Evolutionary conservation across 1,140 invertebrate species (phyloP).

Genomic region (Philotrypesis tridentata): DNA sequence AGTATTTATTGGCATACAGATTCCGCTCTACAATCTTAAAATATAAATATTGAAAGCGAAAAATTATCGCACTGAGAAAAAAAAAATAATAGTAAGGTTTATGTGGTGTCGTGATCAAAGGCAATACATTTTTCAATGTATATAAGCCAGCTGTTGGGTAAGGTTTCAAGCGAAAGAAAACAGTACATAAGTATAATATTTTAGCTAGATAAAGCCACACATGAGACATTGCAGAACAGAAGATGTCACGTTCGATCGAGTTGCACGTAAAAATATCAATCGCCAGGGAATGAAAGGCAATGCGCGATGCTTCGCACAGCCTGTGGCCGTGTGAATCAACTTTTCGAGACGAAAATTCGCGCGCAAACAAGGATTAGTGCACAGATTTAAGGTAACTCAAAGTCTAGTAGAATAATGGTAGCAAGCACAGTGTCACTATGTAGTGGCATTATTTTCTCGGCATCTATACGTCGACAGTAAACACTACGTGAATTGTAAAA

Average conservation of each 20-base stretch:
- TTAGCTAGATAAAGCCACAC: slow-evolving; percentile 20
- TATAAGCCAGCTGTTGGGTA: background rate
- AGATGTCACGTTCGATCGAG: background rate
- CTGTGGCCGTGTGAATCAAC: too few species aligned
- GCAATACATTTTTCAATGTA: background rate
- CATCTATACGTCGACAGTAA: background rate
- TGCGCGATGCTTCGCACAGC: slow-evolving; percentile 6
- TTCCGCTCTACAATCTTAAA: too few species aligned
- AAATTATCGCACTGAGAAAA: background rate
- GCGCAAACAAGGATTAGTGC: slow-evolving; percentile 33
- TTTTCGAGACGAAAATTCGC: too few species aligned
- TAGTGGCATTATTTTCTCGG: background rate
- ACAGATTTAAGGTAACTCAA: slow-evolving; percentile 3
- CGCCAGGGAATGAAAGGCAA: background rate
- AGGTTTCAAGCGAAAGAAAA: slow-evolving; percentile 8
- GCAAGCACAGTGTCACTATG: slow-evolving; percentile 25
- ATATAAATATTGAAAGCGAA: too few species aligned
- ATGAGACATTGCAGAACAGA: slow-evolving; percentile 1
- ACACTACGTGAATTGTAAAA: background rate
- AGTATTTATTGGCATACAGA: too few species aligned
- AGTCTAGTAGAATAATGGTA: slow-evolving; percentile 33
- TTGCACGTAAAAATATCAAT: background rate
- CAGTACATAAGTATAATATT: background rate
- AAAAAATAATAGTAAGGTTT: background rate
- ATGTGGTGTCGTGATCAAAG: background rate